Conservation (phyloP, 2,113 vertebrate species). For the Albula glossodonta region DNA sequence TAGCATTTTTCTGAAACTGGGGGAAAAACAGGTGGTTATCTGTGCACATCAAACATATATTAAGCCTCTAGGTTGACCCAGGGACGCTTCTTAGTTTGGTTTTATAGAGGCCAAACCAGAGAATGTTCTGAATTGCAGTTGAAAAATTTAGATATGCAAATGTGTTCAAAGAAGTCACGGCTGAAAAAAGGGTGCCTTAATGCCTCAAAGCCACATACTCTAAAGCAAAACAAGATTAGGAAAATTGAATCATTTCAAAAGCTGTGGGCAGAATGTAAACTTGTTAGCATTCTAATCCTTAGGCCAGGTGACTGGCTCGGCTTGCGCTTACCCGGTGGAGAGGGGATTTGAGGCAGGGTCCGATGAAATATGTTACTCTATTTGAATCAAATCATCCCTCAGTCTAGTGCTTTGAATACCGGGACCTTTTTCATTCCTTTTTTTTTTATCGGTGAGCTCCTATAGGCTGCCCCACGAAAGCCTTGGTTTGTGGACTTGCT, state of each 20-base stretch:
- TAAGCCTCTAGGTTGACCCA: slow-evolving; percentile 66
- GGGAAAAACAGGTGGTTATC: slow-evolving; percentile 63
- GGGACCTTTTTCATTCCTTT: slow-evolving; percentile 46
- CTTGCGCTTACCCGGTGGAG: slow-evolving; percentile 61
- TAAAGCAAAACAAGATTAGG: slow-evolving; percentile 82
- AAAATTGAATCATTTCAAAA: slow-evolving; percentile 80
- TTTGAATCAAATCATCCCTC: slow-evolving; percentile 56
- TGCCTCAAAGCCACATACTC: slow-evolving; percentile 77
- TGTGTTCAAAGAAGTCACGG: slow-evolving; percentile 68
- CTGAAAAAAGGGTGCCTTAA: slow-evolving; percentile 71
- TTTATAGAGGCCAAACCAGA: slow-evolving; percentile 65
- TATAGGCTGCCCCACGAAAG: neutral
- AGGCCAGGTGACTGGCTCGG: slow-evolving; percentile 67
- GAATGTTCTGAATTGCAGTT: slow-evolving; percentile 64
- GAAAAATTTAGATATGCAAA: slow-evolving; percentile 73
- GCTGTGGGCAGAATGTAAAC: slow-evolving; percentile 77
- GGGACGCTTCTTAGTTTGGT: slow-evolving; percentile 60
- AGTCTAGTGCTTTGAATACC: slow-evolving; percentile 35
- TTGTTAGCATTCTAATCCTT: slow-evolving; percentile 73
- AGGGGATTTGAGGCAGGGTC: slow-evolving; percentile 51
- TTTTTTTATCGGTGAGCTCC: slow-evolving; percentile 47
- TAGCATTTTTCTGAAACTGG: slow-evolving; percentile 56
- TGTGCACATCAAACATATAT: slow-evolving; percentile 74
- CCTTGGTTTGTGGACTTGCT: neutral
- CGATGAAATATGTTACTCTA: slow-evolving; percentile 43